Conservation (phyloP, 2,888 invertebrate species). For the Cosmorhoe ocellata region DNA sequence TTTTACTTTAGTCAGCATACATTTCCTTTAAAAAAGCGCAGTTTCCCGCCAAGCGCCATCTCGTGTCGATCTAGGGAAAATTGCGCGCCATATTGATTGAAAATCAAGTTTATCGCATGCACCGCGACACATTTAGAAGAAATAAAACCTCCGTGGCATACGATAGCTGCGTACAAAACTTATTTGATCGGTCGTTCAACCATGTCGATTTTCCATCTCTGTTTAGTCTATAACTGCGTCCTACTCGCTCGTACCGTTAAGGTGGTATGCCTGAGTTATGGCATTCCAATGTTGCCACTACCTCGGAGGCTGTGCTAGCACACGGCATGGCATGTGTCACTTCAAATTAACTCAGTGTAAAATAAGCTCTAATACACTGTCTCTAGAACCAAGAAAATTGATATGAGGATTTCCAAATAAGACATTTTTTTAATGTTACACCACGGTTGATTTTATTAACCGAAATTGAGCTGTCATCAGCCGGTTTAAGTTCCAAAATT, state of each 20-base stretch:
- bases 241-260: conserved; percentile 75
- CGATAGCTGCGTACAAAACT: conserved; percentile 75
- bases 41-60: conserved; percentile 44
- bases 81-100: conserved; percentile 64
- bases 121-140: conserved; percentile 72
- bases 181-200: conserved; percentile 83
- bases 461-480: no score
- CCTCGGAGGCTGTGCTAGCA: conserved; percentile 69
- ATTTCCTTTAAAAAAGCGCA: no score
- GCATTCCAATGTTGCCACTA: conserved; percentile 79
- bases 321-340: conserved; percentile 24
- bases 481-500: no score
- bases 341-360: conserved; percentile 5
- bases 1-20: no score
- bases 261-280: conserved; percentile 78
- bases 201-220: conserved; percentile 62
- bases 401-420: no score
- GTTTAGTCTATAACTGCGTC: conserved; percentile 54
- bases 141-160: conserved; percentile 76
- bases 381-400: neutral
- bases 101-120: conserved; percentile 60
- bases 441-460: no score
- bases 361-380: neutral
- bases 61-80: conserved; percentile 40
- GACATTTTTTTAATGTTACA: no score